Evolutionary conservation across 2,797 vertebrate species (phyloP), one percentile per base, ranked within the genome.

Genomic region (Diceros bicornis): DNA sequence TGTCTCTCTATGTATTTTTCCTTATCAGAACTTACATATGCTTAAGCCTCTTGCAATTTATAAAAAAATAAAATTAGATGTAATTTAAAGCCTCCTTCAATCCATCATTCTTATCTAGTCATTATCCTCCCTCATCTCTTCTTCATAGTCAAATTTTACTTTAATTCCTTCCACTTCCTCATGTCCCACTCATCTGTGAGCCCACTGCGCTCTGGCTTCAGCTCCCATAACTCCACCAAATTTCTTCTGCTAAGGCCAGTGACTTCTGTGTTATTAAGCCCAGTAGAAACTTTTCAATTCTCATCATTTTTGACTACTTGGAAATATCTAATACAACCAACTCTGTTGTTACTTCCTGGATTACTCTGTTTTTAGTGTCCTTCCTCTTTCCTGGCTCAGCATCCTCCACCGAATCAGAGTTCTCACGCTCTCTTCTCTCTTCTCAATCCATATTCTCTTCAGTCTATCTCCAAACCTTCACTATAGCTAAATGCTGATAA

Each of bases 1-100:
- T 94, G 69, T 16, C 23, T 87, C 20, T 84, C 52, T 87, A 34
- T 27, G 91, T 85, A 68, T 85, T 89, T 94, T 55, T 85, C 27
- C 55, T 94, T 57, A 94, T 68, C 69, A 75, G 64, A 62, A 44
- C 6, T 83, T 71, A 41, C 29, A 61, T n/a, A 41, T 69, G 44
- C 17, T 82, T 95, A n/a, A 83, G 12, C 16, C 20, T 78, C 37
- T 87, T 90, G n/a, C 1, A 62, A 52, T 37, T 68, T 77, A 61
- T 47, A 34, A 59, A 83, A 83, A 74, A 74, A 62, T 57, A 78
- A 74, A 77, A 69, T 50, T 61, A 78, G 93, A 61, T 11, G 66
- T 41, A 71, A 69, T 62, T 78, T 55, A 92, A 72, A 95, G 25
- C 1, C 13, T 29, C 27, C 3, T 62, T 29, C 41, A 62, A 69